A percentile compares a stretch with the other conserved stretches of the same genome.
phyloP scores from a whole-genome alignment of 2,797 vertebrate genomes.

The Poeciliopsis presidionis region DNA sequence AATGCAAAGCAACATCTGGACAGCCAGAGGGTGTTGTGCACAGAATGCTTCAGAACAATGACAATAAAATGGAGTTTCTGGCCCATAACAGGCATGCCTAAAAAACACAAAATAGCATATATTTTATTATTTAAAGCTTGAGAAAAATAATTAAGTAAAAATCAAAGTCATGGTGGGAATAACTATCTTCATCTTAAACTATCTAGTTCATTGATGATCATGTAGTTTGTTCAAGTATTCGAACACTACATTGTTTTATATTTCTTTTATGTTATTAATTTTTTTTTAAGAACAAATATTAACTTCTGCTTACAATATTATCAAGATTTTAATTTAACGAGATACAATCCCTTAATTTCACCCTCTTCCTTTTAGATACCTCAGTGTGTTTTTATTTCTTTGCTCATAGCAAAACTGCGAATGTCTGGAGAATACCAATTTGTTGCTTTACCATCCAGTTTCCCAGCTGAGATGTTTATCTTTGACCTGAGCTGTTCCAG shows the following conservation, averaged over 20 bases:
- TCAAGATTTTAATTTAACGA: slow-evolving; percentile 19
- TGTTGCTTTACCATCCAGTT: slow-evolving; percentile 22
- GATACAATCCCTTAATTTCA: slow-evolving; percentile 10
- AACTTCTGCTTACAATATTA: slow-evolving; percentile 26
- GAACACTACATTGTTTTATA: background rate
- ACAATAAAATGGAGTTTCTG: background rate
- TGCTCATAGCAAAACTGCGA: slow-evolving; percentile 18
- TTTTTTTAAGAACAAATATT: slow-evolving; percentile 36
- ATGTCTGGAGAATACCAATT: slow-evolving; percentile 6
- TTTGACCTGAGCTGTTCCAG: slow-evolving; percentile 33
- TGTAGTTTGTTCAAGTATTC: background rate
- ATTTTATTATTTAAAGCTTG: background rate
- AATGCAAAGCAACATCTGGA: background rate
- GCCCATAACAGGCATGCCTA: background rate
- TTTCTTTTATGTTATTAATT: background rate
- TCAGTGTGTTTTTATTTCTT: slow-evolving; percentile 14
- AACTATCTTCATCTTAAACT: background rate
- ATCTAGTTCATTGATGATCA: background rate
- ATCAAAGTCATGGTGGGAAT: background rate
- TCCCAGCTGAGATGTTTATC: slow-evolving; percentile 34
- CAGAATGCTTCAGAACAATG: background rate
- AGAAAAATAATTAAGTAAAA: background rate
- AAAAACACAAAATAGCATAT: background rate
- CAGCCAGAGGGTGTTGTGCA: background rate
- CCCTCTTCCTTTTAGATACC: slow-evolving; percentile 10